Percentiles rank a stretch among this genome's conserved stretches.
Conservation (phyloP, 2,888 invertebrate genomes). For the Epinotia nisella region DNA sequence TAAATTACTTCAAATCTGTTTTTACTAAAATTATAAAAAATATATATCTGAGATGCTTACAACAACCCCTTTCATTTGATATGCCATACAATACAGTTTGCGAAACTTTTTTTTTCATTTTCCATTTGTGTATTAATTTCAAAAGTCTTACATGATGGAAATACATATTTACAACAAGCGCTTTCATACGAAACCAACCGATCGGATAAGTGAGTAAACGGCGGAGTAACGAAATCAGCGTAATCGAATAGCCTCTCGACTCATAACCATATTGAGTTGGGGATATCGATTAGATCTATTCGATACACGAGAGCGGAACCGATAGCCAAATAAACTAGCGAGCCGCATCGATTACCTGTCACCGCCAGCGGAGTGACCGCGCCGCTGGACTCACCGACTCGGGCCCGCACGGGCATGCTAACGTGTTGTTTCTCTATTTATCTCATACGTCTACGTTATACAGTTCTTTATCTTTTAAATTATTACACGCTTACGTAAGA, state of each 20-base stretch:
- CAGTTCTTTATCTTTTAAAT: background rate
- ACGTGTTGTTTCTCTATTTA: constrained; percentile 33
- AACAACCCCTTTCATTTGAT: too few species aligned
- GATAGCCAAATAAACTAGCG: constrained; percentile 84
- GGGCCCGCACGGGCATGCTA: constrained; percentile 49
- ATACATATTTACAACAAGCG: background rate
- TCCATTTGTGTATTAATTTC: too few species aligned
- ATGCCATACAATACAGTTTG: too few species aligned
- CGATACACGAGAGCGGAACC: constrained; percentile 66
- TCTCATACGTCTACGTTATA: background rate
- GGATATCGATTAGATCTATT: constrained; percentile 72
- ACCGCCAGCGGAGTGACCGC: constrained; percentile 78
- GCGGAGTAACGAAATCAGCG: constrained; percentile 59
- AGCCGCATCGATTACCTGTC: constrained; percentile 83
- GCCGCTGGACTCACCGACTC: constrained; percentile 59
- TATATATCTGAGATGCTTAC: too few species aligned
- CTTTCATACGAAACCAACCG: background rate
- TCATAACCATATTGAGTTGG: constrained; percentile 68
- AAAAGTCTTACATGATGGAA: background rate
- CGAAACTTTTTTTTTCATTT: too few species aligned
- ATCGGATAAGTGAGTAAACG: constrained; percentile 44
- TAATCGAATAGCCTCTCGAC: constrained; percentile 69
- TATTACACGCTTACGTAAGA: too few species aligned
- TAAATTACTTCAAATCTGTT: too few species aligned
- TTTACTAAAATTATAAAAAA: too few species aligned